Base-by-base conservation (phyloP, 2,797 vertebrate genomes). In the Botia kubotai region DNA sequence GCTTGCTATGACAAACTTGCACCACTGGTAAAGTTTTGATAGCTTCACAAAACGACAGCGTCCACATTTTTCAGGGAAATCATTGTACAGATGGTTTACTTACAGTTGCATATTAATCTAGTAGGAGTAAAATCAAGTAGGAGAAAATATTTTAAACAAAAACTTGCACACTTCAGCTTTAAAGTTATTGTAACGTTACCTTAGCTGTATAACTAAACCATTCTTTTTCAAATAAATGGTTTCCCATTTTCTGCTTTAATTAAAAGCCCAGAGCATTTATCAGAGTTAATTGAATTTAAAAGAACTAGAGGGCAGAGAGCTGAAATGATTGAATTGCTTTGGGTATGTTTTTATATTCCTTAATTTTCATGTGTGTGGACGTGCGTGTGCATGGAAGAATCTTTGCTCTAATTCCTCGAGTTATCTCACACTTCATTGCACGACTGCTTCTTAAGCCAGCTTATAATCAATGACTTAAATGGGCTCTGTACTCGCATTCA, bases 281-380 rank as follows among this genome's bases (percentile, higher is more conserved):
- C 83, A 66, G 53, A 87, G 72, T 77, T 84, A 77, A 82, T 80
- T 80, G 46, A 87, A 86, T 83, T 74, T 82, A 81, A 83, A 82
- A 72, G 72, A 80, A 66, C 29, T 69, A 69, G 66, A 79, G 77
- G 70, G 66, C 66, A 75, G 78, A 77, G 73, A 60, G 67, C 83
- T 55, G 48, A 75, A 52, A 50, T 77, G 79, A 82, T 57, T 55
- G 57, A 71, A 58, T 70, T 60, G 81, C 60, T 67, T 75, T 57
- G 58, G 63, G 57, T 67, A 50, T 72, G 63, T 67, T 74, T 79
- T 63, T 72, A 46, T 67, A 52, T 79, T 71, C 68, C 68, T 71
- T 53, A 21, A 36, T 63, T 63, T 48, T n/a, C 57, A 1, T 60
- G 57, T 23, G 14, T 57, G 33, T 66, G 19, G 48, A 39, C 62